phyloP scores from a whole-genome alignment of 2,888 invertebrate species.

The Diarsia dahlii region DNA sequence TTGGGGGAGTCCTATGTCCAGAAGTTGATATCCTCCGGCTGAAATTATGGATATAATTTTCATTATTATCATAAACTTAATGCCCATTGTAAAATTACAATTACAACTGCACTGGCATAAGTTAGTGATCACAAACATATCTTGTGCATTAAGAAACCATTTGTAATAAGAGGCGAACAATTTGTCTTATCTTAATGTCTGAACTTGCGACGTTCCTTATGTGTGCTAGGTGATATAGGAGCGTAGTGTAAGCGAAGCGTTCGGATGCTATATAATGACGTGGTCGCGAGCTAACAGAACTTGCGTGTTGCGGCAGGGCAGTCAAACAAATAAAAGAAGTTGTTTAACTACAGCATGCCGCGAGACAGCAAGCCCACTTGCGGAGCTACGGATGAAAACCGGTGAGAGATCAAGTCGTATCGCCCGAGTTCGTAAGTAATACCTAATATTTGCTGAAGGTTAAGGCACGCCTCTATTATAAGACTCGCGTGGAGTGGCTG shows the following conservation, averaged over 20 bases:
- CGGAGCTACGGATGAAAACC: neutral
- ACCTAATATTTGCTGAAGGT: neutral
- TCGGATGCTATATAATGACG: neutral
- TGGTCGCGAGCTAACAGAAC: no score
- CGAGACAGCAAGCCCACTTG: no score
- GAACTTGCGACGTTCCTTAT: constrained; percentile 77
- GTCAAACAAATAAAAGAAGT: no score
- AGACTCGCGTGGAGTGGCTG: no score
- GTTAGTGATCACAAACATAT: constrained; percentile 68
- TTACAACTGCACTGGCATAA: constrained; percentile 14
- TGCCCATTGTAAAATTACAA: neutral
- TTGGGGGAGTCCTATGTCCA: no score
- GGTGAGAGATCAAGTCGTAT: neutral
- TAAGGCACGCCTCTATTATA: no score
- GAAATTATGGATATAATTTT: no score
- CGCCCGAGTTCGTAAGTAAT: neutral
- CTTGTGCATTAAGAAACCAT: constrained; percentile 85
- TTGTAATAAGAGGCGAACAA: constrained; percentile 81
- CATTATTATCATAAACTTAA: no score
- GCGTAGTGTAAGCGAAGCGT: constrained; percentile 13
- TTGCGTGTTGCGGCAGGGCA: no score
- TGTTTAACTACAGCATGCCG: no score
- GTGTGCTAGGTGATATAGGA: constrained; percentile 43
- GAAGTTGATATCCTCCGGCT: no score
- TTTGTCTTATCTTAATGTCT: constrained; percentile 85